Percentiles rank a stretch among this genome's conserved stretches.
Conservation (phyloP, 2,797 vertebrate genomes). For the Tragelaphus eurycerus region DNA sequence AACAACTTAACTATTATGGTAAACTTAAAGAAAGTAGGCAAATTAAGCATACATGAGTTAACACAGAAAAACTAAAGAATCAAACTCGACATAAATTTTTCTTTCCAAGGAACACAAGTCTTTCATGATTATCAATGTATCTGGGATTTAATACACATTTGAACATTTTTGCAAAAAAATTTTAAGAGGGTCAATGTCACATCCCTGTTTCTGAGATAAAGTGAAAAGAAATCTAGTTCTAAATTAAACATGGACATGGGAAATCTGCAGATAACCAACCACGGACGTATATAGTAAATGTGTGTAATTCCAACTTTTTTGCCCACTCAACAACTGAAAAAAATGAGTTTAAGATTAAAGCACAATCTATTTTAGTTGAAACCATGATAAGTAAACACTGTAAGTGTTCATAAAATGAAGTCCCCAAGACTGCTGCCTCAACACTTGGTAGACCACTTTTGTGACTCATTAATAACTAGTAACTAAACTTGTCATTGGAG, state of each 20-base stretch:
- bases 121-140: background rate
- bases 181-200: background rate
- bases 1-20: background rate
- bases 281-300: background rate
- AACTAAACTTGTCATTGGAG: background rate
- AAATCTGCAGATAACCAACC: background rate
- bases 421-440: background rate
- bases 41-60: background rate
- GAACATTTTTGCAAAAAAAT: slow-evolving; percentile 11
- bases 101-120: background rate
- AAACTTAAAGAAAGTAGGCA: background rate
- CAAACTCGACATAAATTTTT: background rate
- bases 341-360: background rate
- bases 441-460: background rate
- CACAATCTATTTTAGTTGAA: background rate
- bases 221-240: background rate
- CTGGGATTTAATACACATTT: slow-evolving; percentile 25
- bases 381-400: background rate
- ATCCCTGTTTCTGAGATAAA: slow-evolving; percentile 7
- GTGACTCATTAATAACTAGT: background rate
- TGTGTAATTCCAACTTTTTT: background rate
- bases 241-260: slow-evolving; percentile 43
- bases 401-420: background rate
- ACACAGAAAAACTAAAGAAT: background rate
- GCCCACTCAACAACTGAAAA: background rate